A percentile compares a stretch with the other conserved stretches of the same genome.
Evolutionary conservation across 2,797 vertebrate species (phyloP).

Genomic region (Aphelocoma californica): DNA sequence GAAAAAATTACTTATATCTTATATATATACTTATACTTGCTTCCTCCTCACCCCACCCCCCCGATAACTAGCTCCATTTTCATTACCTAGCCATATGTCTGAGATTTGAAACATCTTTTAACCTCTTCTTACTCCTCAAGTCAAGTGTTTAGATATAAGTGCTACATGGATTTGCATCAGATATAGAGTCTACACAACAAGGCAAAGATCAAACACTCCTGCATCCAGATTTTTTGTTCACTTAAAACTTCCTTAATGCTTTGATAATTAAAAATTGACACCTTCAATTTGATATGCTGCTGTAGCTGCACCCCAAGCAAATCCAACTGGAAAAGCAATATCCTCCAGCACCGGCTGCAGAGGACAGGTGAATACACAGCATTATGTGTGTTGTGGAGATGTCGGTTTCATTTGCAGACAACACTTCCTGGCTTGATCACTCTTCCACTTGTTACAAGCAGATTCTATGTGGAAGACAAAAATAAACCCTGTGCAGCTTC

Average conservation of each 20-base stretch:
- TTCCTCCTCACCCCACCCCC: fast-evolving
- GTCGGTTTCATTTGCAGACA: background rate
- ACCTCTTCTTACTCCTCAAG: background rate
- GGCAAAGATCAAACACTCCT: background rate
- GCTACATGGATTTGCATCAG: background rate
- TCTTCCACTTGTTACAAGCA: conserved; percentile 26
- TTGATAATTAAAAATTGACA: conserved; percentile 58
- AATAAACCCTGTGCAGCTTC: conserved; percentile 7
- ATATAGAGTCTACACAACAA: background rate
- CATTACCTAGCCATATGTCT: background rate
- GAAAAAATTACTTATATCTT: background rate
- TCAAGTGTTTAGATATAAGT: background rate
- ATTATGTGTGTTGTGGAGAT: background rate
- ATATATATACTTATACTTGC: background rate
- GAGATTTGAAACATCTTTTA: background rate
- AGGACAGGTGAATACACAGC: background rate
- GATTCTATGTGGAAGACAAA: conserved; percentile 22
- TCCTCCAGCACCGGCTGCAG: background rate
- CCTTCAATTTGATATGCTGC: conserved; percentile 89
- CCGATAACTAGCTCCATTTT: background rate
- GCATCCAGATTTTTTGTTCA: background rate
- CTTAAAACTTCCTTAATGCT: conserved; percentile 5
- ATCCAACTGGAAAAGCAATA: conserved; percentile 80
- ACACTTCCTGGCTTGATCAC: background rate
- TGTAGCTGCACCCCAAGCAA: conserved; percentile 85